Evolutionary conservation across 2,797 vertebrate species (phyloP), one percentile per base, ranked within the genome.

Genomic region (Mormyrops attenuatus): DNA sequence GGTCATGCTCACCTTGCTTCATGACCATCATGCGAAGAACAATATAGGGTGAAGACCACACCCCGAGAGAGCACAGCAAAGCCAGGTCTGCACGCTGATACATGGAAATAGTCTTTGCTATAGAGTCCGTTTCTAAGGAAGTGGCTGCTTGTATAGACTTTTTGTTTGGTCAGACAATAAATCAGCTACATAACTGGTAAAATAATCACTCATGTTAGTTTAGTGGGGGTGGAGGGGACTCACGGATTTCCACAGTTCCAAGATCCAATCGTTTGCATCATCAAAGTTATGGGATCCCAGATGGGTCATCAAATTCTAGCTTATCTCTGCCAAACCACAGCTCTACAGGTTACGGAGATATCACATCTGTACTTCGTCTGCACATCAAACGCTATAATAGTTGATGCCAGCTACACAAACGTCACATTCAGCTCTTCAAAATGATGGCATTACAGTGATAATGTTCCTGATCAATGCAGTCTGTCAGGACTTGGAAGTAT

Each of bases 41-140:
- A 49, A 85, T 17, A 77, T 15, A 30, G 73, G 50, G 69, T 53
- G n/a, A 5, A 22, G 47, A 89, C 34, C 53, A 85, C 77, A 84
- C 77, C 88, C 77, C 55, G 53, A 26, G 20, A 57, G 55, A 30
- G 80, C 22, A 88, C 47, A 88, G 57, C 82, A 86, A 44, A 82
- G 60, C 85, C 80, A n/a, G 63, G n/a, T 13, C 30, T 77, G 15
- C 3, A 9, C 13, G 38, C 38, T 17, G 15, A 47, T 88, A n/a
- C 85, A 86, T 77, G 89, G 66, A 90, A 69, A n/a, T 1, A 89
- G 88, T 52, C 41, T 77, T 77, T 44, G 63, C 34, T 30, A 63
- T 82, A 26, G 44, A 85, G n/a, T 44, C 50, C n/a, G 41, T 63
- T 20, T 86, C n/a, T 66, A 85, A 47, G 73, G 55, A 88, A 66